Base-by-base conservation (phyloP, 2,888 invertebrate genomes). In the Eulithis prunata region DNA sequence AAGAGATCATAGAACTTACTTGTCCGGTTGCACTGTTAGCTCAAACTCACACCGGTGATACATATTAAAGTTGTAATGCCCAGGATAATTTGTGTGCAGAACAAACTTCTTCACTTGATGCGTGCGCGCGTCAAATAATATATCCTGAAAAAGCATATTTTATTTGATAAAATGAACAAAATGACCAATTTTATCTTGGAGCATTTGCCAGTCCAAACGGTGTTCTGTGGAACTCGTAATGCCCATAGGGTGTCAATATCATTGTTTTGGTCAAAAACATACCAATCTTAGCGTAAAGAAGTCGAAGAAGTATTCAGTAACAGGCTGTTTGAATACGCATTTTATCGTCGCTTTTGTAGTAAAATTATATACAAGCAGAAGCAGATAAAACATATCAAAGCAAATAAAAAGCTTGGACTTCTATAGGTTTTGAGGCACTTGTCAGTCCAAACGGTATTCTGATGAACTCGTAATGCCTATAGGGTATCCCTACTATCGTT, bases 31-130 rank as follows among this genome's bases (percentile, higher is more conserved):
- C 75, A 98, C 94, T 66, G 95, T 95, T 63, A 98, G 95, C 79
- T 96, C 95, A 87, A 98, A 98, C 90, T 98, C 97, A 90, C 98
- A 98, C 64, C 98, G 96, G 89, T 98, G 97, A 90, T 98, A 99
- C 97, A 99, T 99, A 85, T 99, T 99, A 93, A 99, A 99, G 93
- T 99, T 99, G 89, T 99, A 99, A 89, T 99, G 99, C 2, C 99
- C 99, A n/a, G 99, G 99, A 88, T 98, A 99, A 91, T 99, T 99
- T 45, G 99, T 99, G 92, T 99, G 99, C 64, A 99, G 94, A 47
- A 99, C 97, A 86, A 99, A 97, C 90, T 99, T 99, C 92, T 99
- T 98, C 75, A 98, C 98, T 74, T 96, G 95, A 82, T 99, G 98
- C 70, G 97, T 97, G 76, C 96, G 96, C 66, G 99, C 98, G 90